Conservation (phyloP, 2,888 invertebrate species). For the Malachius bipustulatus region DNA sequence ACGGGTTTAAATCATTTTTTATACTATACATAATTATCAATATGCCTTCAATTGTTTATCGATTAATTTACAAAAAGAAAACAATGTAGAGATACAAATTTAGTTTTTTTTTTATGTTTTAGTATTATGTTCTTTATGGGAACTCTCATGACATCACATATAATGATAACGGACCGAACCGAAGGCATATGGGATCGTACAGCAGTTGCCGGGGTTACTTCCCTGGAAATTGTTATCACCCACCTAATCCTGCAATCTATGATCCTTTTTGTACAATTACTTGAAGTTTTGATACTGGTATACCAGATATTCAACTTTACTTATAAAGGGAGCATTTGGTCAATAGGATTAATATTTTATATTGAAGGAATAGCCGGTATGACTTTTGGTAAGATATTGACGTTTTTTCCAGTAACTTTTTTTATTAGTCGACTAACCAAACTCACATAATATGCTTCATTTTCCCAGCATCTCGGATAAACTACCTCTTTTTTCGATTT, state of each 20-base stretch:
- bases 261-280: conserved; percentile 60
- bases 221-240: conserved; percentile 67
- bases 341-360: conserved; percentile 51
- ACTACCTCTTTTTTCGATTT: no score
- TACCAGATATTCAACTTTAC: conserved; percentile 50
- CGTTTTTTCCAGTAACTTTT: no score
- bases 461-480: no score
- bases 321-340: conserved; percentile 47
- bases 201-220: conserved; percentile 72
- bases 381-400: conserved; percentile 52
- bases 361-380: conserved; percentile 73
- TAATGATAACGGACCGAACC: conserved; percentile 66
- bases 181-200: conserved; percentile 83
- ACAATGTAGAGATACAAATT: no score
- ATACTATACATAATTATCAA: no score
- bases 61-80: background rate
- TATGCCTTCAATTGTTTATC: background rate
- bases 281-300: conserved; percentile 48
- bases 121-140: conserved; percentile 80
- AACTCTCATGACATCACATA: conserved; percentile 68
- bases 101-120: conserved; percentile 20
- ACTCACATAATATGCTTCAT: no score
- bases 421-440: no score
- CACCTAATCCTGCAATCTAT: conserved; percentile 65
- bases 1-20: no score